Conservation (phyloP, 2,113 vertebrate genomes). For the Platichthys flesus region DNA sequence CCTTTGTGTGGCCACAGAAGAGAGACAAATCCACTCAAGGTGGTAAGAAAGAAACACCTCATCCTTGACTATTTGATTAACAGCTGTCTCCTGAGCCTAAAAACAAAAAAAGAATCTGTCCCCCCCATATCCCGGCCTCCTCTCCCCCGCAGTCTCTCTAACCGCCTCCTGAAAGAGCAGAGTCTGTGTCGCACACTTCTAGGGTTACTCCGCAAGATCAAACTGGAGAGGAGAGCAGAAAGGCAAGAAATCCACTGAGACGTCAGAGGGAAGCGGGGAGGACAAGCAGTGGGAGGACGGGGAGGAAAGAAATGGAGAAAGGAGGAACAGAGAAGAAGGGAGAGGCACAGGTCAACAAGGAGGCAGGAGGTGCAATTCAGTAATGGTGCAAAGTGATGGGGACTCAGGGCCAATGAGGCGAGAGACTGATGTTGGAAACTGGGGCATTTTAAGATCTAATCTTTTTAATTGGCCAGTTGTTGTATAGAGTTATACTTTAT, state of each 20-base stretch:
- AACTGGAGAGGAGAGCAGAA: slow-evolving; percentile 72
- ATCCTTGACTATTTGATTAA: slow-evolving; percentile 85
- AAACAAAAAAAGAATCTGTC: slow-evolving; percentile 43
- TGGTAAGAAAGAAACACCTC: slow-evolving; percentile 77
- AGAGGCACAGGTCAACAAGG: slow-evolving; percentile 25
- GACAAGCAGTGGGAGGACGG: slow-evolving; percentile 49
- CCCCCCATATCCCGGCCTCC: slow-evolving; percentile 27
- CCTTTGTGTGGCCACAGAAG: slow-evolving; percentile 65
- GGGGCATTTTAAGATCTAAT: slow-evolving; percentile 22
- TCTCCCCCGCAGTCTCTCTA: slow-evolving; percentile 45
- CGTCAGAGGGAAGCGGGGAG: slow-evolving; percentile 53
- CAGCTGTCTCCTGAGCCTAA: slow-evolving; percentile 77
- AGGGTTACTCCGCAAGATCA: slow-evolving; percentile 79
- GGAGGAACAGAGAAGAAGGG: slow-evolving; percentile 17
- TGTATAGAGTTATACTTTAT: slow-evolving; percentile 13
- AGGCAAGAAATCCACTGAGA: slow-evolving; percentile 77
- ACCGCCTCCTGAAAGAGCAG: slow-evolving; percentile 70
- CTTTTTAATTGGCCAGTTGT: slow-evolving; percentile 32
- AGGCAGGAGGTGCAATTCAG: slow-evolving; percentile 46
- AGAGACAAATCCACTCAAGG: slow-evolving; percentile 69
- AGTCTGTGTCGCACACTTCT: slow-evolving; percentile 82
- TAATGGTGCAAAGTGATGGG: slow-evolving; percentile 31
- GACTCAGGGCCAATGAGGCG: slow-evolving; percentile 28
- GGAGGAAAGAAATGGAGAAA: slow-evolving; percentile 32
- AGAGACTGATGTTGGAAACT: slow-evolving; percentile 22